Evolutionary conservation across 2,113 vertebrate species (phyloP).

Genomic region (Aythya baeri): DNA sequence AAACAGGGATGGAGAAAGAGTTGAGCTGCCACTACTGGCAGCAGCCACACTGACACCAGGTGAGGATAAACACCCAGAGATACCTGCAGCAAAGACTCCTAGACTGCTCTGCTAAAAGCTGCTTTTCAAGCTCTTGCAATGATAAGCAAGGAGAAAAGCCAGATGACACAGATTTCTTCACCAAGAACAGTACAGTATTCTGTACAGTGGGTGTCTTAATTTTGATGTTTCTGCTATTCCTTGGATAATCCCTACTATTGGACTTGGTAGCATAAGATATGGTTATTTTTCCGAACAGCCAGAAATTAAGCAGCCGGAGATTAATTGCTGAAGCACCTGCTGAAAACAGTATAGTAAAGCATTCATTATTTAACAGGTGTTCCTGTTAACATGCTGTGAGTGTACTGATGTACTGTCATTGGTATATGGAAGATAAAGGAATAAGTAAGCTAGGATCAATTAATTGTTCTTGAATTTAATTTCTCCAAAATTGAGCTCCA

Average conservation of each 20-base stretch:
- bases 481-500: not conserved
- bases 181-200: not conserved
- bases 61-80: not conserved
- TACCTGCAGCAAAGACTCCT: not conserved
- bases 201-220: not conserved
- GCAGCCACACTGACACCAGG: not conserved
- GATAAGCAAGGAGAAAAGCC: not conserved
- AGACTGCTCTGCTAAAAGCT: not conserved
- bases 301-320: conserved; percentile 28
- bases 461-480: not conserved
- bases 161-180: not conserved
- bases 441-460: conserved; percentile 10
- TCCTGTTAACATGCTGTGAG: conserved; percentile 58
- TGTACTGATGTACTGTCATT: conserved; percentile 32
- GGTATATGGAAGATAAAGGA: not conserved
- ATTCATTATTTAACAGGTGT: conserved; percentile 62
- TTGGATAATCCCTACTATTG: not conserved
- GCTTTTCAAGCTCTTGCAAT: not conserved
- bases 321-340: conserved; percentile 60
- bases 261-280: not conserved
- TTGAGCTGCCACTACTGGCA: not conserved
- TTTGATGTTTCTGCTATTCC: conserved; percentile 7
- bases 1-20: not conserved
- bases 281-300: conserved; percentile 42
- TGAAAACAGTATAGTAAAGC: conserved; percentile 40